Conservation (phyloP, 1,140 invertebrate genomes). For the Pentalonia nigronervosa region DNA sequence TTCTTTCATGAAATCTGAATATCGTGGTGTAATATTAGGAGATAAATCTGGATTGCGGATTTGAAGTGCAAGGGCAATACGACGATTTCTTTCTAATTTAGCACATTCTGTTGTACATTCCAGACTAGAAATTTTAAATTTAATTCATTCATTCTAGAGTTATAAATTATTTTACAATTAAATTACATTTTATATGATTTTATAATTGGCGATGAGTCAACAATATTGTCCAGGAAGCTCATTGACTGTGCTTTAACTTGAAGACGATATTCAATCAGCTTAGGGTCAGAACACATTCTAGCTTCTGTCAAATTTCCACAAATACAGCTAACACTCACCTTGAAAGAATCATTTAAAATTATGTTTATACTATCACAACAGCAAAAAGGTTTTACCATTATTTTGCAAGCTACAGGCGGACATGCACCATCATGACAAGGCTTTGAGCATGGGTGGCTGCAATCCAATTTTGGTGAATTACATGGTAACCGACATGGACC, state of each 20-base stretch:
- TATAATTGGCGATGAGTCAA: not conserved
- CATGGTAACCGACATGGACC: conserved; percentile 69
- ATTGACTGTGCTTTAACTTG: conserved; percentile 33
- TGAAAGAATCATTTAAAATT: not conserved
- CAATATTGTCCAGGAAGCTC: conserved; percentile 39
- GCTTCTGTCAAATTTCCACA: conserved; percentile 47
- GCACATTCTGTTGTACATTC: conserved; percentile 94
- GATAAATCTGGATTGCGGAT: conserved; percentile 87
- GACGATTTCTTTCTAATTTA: conserved; percentile 83
- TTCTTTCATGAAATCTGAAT: conserved; percentile 86
- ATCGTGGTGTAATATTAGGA: conserved; percentile 80
- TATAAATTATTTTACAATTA: not conserved
- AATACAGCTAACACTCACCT: conserved; percentile 38
- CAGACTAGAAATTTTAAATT: conserved; percentile 68
- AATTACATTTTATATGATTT: conserved; percentile 52
- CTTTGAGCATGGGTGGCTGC: conserved; percentile 70
- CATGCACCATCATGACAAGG: conserved; percentile 74
- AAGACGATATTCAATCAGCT: conserved; percentile 42
- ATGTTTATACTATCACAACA: not conserved
- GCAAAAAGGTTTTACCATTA: conserved; percentile 64
- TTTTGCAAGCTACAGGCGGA: conserved; percentile 75
- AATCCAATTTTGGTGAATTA: conserved; percentile 65
- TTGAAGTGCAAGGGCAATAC: conserved; percentile 87
- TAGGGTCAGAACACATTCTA: conserved; percentile 40
- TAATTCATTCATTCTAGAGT: not conserved